Percentiles rank a stretch among this genome's conserved stretches.
phyloP scores from a whole-genome alignment of 2,888 invertebrate genomes.

The Cephus pygmeus region DNA sequence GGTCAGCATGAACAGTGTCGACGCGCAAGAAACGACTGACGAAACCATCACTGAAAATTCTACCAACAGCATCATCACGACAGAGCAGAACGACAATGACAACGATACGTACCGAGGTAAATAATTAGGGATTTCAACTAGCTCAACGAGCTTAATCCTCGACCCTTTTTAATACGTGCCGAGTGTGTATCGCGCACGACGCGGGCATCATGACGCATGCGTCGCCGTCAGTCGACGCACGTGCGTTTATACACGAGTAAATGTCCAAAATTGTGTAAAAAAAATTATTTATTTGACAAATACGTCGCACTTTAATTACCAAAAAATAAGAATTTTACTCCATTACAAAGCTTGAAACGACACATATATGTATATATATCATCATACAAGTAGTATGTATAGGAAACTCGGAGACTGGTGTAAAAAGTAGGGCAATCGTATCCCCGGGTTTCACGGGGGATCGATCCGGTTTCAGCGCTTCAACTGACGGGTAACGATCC shows the following conservation, averaged over 20 bases:
- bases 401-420: background rate
- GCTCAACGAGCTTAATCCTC: slow-evolving; percentile 32
- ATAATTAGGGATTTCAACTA: slow-evolving; percentile 33
- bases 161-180: background rate
- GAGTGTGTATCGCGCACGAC: background rate
- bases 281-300: background rate
- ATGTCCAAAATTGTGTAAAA: background rate
- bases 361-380: background rate
- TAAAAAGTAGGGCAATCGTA: background rate
- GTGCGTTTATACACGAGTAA: background rate
- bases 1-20: slow-evolving; percentile 27
- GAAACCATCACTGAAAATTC: slow-evolving; percentile 25
- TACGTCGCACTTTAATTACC: background rate
- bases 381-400: background rate
- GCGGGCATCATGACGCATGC: background rate
- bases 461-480: background rate
- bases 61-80: slow-evolving; percentile 31
- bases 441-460: background rate
- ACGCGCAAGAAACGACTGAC: slow-evolving; percentile 23
- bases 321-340: background rate
- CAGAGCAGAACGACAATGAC: slow-evolving; percentile 30
- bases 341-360: background rate
- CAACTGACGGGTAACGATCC: background rate
- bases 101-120: slow-evolving; percentile 52
- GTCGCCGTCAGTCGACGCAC: background rate